phyloP scores from a whole-genome alignment of 1,140 invertebrate species.

The Lepidurus couesii region DNA sequence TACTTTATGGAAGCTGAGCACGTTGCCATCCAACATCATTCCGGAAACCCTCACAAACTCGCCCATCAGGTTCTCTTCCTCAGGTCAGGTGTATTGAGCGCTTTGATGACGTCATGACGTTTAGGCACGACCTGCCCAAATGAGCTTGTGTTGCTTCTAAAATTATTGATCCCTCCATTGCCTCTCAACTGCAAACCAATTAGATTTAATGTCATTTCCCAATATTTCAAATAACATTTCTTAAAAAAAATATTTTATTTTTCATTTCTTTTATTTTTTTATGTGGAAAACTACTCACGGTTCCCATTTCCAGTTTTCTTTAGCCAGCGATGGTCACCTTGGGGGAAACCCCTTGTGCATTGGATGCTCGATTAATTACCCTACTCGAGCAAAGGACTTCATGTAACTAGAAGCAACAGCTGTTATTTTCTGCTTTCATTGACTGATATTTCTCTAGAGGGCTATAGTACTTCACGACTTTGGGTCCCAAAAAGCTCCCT shows the following conservation, averaged over 20 bases:
- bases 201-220: background rate
- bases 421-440: background rate
- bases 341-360: background rate
- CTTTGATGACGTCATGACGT: slow-evolving; percentile 1
- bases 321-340: background rate
- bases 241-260: background rate
- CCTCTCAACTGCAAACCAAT: background rate
- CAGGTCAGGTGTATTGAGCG: slow-evolving; percentile 20
- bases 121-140: slow-evolving; percentile 7
- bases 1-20: background rate
- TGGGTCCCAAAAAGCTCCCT: too few relatives aligned
- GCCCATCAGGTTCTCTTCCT: background rate
- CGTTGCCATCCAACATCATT: background rate
- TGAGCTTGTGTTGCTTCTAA: slow-evolving; percentile 6
- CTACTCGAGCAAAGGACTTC: background rate
- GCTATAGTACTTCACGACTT: too few relatives aligned
- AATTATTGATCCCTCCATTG: slow-evolving; percentile 11
- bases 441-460: too few relatives aligned
- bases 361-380: background rate
- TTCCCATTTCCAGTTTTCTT: too few relatives aligned
- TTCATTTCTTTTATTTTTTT: background rate
- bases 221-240: background rate
- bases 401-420: background rate
- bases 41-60: background rate
- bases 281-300: too few relatives aligned